Evolutionary conservation across 2,113 vertebrate species (phyloP).

Genomic region (Chamaetylas fuelleborni): DNA sequence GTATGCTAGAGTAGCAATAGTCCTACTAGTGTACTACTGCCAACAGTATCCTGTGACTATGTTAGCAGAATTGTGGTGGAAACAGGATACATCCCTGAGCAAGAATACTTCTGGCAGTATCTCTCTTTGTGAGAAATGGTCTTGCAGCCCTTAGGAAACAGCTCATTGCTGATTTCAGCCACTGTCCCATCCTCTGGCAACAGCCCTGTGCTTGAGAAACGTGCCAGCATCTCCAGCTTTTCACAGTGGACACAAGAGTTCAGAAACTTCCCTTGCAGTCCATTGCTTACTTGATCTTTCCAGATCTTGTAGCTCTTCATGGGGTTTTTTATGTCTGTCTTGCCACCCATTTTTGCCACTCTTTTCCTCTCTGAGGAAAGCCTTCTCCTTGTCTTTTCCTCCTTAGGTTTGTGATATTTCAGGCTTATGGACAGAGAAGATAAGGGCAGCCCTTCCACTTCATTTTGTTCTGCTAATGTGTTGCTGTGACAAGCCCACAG

Average conservation of each 20-base stretch:
- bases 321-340: neutral
- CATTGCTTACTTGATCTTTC: neutral
- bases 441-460: neutral
- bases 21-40: neutral
- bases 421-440: neutral
- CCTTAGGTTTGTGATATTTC: neutral
- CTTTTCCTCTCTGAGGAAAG: neutral
- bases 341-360: neutral
- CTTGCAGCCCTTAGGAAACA: neutral
- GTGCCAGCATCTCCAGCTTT: neutral
- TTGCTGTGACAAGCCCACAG: neutral
- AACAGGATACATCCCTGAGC: neutral
- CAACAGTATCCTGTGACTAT: neutral
- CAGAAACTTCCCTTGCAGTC: neutral
- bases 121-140: neutral
- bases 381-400: neutral
- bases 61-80: neutral
- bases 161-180: neutral
- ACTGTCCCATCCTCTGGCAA: neutral
- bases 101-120: neutral
- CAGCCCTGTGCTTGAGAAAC: rapidly evolving
- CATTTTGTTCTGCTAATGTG: neutral
- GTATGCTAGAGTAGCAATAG: neutral
- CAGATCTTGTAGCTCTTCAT: neutral
- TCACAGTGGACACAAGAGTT: neutral